Conservation (phyloP, 2,797 vertebrate species). For the Gobio occitaniae region DNA sequence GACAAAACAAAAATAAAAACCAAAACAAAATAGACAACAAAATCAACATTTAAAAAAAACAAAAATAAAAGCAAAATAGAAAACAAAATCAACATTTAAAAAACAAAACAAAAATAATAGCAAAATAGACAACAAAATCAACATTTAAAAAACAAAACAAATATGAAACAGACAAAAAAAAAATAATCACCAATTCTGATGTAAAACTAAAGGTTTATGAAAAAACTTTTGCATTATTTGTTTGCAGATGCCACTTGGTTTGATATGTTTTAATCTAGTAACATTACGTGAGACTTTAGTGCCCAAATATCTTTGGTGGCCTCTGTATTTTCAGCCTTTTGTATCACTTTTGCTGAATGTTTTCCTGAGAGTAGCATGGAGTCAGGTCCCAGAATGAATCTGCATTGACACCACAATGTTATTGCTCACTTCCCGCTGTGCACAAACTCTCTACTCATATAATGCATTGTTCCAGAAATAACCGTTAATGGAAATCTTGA, state of each 20-base stretch:
- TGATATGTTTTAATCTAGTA: not conserved
- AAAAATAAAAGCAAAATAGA: not conserved
- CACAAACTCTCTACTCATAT: slow-evolving; percentile 29
- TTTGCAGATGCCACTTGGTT: not conserved
- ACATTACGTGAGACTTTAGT: not conserved
- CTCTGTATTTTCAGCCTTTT: not conserved
- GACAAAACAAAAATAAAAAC: not conserved
- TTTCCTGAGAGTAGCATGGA: not conserved
- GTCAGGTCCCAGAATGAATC: slow-evolving; percentile 5
- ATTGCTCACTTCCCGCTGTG: slow-evolving; percentile 7
- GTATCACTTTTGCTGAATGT: not conserved
- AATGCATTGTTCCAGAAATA: slow-evolving; percentile 37
- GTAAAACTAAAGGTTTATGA: not conserved
- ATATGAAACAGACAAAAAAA: not conserved
- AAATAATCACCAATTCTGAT: not conserved
- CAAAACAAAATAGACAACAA: not conserved
- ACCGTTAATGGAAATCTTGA: slow-evolving; percentile 40
- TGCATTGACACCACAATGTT: slow-evolving; percentile 8
- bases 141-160: not conserved
- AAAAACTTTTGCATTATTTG: not conserved
- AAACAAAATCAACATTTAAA: not conserved
- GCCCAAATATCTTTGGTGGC: not conserved
- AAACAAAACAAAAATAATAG: not conserved
- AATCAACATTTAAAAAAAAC: not conserved
- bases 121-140: no score